Evolutionary conservation across 2,797 vertebrate genomes (phyloP).

Genomic region (Nyctibius grandis): DNA sequence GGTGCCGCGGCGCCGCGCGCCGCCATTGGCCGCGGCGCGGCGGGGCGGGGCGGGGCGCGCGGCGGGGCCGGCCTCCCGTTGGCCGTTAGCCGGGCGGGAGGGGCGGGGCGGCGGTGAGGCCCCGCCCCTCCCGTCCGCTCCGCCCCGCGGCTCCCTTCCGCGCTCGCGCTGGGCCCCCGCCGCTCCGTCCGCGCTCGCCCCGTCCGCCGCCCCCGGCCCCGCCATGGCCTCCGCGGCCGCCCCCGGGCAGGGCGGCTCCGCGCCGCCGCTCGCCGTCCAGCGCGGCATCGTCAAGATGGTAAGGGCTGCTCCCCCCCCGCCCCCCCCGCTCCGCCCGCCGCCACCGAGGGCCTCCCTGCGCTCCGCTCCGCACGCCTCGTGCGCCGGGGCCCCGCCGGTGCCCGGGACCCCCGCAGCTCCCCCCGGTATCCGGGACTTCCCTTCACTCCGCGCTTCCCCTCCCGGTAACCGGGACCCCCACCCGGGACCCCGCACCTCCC

Average conservation of each 20-base stretch:
- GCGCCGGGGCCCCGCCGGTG: too few species aligned
- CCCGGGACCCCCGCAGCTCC: too few species aligned
- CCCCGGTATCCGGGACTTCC: not conserved
- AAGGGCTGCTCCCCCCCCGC: not conserved
- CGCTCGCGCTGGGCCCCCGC: not conserved
- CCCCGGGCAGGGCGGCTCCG: not conserved
- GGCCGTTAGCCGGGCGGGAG: not conserved
- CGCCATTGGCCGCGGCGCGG: not conserved
- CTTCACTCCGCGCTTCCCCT: too few species aligned
- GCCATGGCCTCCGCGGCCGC: not conserved
- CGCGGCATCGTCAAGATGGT: constrained; percentile 43
- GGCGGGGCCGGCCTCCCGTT: not conserved
- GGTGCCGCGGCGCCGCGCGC: not conserved
- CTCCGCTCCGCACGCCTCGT: not conserved
- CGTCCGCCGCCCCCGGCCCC: not conserved
- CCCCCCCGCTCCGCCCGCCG: not conserved
- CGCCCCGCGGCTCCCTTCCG: not conserved
- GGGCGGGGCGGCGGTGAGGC: not conserved
- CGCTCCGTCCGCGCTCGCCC: not conserved
- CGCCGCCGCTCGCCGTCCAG: not conserved
- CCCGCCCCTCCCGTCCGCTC: not conserved
- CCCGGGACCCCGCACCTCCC: too few species aligned
- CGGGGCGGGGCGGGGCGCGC: not conserved
- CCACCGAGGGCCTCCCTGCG: not conserved
- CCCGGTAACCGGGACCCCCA: too few species aligned